These are phyloP conservation scores for Sternotherus odoratus DNA, from an alignment of 2,797 vertebrate species.

Conservation along the genomic window DNA sequence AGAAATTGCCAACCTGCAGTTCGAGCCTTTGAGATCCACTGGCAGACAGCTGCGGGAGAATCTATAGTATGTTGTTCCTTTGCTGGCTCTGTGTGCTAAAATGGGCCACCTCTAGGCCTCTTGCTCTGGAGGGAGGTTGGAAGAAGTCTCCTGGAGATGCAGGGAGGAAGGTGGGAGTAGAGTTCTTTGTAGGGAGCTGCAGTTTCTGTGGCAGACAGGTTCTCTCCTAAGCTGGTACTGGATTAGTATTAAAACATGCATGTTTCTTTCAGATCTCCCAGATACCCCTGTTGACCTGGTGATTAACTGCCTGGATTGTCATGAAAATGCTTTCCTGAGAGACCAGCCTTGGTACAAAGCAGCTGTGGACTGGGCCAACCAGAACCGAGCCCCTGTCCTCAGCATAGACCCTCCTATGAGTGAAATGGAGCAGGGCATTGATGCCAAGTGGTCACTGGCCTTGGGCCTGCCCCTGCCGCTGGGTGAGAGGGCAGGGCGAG, in stretches of 20 bases:
- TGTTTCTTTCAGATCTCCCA: constrained; percentile 89
- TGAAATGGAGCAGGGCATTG: constrained; percentile 90
- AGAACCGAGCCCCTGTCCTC: constrained; percentile 95
- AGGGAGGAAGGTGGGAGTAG: neutral
- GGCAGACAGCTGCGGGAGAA: neutral
- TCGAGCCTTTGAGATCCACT: neutral
- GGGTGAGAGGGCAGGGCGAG: constrained; percentile 90
- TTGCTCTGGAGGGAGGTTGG: neutral
- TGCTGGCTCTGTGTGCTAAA: neutral
- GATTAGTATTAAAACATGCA: rapidly evolving
- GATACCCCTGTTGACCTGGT: constrained; percentile 96
- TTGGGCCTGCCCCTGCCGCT: constrained; percentile 93
- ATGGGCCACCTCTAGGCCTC: neutral
- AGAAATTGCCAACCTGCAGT: neutral
- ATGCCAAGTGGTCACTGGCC: constrained; percentile 97
- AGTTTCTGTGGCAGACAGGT: too few species aligned
- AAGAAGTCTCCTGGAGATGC: rapidly evolving
- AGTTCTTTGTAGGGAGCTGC: rapidly evolving
- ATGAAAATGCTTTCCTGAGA: constrained; percentile 94
- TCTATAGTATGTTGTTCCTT: neutral
- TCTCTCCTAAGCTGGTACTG: neutral
- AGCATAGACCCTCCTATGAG: constrained; percentile 94
- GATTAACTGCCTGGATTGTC: constrained; percentile 98
- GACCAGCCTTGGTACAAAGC: constrained; percentile 97
- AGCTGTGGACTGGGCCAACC: constrained; percentile 96